phyloP scores from a whole-genome alignment of 2,888 invertebrate genomes.

The Crioceris asparagi region DNA sequence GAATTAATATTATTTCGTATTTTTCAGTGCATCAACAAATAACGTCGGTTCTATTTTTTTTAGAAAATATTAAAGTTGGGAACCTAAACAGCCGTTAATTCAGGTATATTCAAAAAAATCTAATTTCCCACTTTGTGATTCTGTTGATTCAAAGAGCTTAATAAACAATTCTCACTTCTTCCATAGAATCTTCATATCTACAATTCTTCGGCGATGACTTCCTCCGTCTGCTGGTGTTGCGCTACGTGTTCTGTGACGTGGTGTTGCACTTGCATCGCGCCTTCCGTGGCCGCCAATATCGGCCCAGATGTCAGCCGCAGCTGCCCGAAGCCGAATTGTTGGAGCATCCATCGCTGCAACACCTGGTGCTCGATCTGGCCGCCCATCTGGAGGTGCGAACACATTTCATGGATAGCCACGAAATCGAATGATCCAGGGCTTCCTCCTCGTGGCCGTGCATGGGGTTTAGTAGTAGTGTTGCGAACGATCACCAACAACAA shows the following conservation, averaged over 20 bases:
- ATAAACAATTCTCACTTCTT: neutral
- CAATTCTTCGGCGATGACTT: conserved; percentile 95
- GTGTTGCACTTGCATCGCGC: conserved; percentile 80
- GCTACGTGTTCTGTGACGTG: conserved; percentile 90
- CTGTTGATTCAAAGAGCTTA: too few species aligned
- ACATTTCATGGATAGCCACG: conserved; percentile 53
- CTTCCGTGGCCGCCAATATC: conserved; percentile 72
- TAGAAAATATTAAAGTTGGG: too few species aligned
- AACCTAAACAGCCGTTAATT: too few species aligned
- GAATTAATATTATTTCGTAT: too few species aligned
- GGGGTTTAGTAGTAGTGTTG: conserved; percentile 31
- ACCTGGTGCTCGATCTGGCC: conserved; percentile 74
- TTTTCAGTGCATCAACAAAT: too few species aligned
- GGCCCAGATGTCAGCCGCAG: conserved; percentile 76
- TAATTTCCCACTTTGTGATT: too few species aligned
- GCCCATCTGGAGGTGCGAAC: conserved; percentile 72
- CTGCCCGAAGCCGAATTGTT: conserved; percentile 79
- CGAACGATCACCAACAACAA: conserved; percentile 28
- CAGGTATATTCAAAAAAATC: too few species aligned
- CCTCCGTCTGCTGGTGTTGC: conserved; percentile 73
- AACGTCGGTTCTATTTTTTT: too few species aligned
- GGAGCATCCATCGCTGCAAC: conserved; percentile 70
- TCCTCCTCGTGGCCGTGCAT: conserved; percentile 39
- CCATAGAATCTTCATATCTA: conserved; percentile 55
- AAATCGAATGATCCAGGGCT: conserved; percentile 52